Evolutionary conservation across 2,113 vertebrate genomes (phyloP).

Genomic region (Oxyruncus cristatus): DNA sequence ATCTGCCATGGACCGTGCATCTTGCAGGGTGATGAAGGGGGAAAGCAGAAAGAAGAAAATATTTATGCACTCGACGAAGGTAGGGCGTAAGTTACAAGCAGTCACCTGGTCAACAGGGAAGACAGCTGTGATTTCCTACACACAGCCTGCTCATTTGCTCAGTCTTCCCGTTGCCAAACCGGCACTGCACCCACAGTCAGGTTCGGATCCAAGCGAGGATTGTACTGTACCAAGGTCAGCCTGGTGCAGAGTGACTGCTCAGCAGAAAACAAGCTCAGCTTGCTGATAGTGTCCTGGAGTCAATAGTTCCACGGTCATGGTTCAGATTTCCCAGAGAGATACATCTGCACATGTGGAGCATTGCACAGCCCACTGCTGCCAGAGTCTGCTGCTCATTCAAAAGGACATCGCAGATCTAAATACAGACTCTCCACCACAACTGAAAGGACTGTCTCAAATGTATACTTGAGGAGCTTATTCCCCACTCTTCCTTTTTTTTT

Average conservation of each 20-base stretch:
- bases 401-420: neutral
- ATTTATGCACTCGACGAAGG: neutral
- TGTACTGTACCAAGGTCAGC: neutral
- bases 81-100: neutral
- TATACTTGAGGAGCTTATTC: neutral
- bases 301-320: neutral
- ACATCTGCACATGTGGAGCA: neutral
- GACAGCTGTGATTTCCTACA: neutral
- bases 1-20: rapidly evolving
- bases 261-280: neutral
- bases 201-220: neutral
- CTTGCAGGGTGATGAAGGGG: neutral
- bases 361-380: neutral
- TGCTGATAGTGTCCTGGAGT: neutral
- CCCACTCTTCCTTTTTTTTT: neutral
- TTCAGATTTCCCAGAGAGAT: neutral
- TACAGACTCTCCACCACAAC: neutral
- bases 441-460: neutral
- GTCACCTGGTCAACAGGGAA: neutral
- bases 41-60: neutral
- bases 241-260: neutral
- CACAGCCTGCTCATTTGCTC: neutral
- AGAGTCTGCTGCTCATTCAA: neutral
- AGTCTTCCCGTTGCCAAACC: neutral
- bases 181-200: rapidly evolving